phyloP scores from a whole-genome alignment of 2,797 vertebrate genomes.

The Sylvia borin region DNA sequence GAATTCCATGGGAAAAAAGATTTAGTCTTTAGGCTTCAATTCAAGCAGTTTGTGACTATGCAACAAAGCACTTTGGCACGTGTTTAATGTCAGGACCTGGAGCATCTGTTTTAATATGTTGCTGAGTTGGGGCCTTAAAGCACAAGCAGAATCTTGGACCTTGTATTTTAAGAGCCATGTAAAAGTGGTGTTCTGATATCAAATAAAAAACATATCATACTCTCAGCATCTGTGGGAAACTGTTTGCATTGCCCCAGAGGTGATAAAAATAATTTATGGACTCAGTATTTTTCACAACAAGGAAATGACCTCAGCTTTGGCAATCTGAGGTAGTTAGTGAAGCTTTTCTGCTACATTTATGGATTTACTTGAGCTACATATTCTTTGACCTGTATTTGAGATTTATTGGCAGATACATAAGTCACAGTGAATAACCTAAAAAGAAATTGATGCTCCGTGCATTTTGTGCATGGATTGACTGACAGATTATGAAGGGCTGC shows the following conservation, averaged over 20 bases:
- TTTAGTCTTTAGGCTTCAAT: background rate
- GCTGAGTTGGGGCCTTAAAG: conserved; percentile 42
- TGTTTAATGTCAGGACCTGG: conserved; percentile 44
- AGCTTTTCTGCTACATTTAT: conserved; percentile 77
- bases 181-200: conserved; percentile 66
- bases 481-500: conserved; percentile 57
- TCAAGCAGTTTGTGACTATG: conserved; percentile 11
- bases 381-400: conserved; percentile 78
- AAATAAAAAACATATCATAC: conserved; percentile 58
- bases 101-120: conserved; percentile 55
- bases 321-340: conserved; percentile 73
- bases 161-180: conserved; percentile 48
- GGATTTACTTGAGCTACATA: conserved; percentile 77
- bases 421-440: conserved; percentile 78
- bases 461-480: conserved; percentile 67
- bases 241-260: conserved; percentile 73
- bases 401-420: conserved; percentile 82
- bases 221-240: conserved; percentile 75
- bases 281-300: conserved; percentile 74
- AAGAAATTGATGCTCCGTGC: conserved; percentile 71
- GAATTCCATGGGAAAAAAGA: background rate
- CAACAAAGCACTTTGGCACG: conserved; percentile 44
- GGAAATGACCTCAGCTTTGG: conserved; percentile 80
- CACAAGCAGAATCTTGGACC: conserved; percentile 20
- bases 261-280: conserved; percentile 80